A percentile compares a stretch with the other conserved stretches of the same genome.
Conservation (phyloP, 2,113 vertebrate genomes). For the Chiloscyllium plagiosum region DNA sequence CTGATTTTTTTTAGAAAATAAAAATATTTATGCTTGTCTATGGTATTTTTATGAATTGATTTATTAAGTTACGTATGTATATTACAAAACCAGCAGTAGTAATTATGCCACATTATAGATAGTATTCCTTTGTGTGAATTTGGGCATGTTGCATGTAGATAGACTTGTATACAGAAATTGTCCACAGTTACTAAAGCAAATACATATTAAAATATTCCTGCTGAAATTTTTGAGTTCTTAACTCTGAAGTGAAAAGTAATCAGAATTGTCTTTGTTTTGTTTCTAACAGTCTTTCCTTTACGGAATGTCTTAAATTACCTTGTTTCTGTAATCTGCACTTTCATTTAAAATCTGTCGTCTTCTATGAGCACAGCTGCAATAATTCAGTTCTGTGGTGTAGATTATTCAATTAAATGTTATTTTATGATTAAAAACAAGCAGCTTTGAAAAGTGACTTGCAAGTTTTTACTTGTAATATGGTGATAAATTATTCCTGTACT, state of each 20-base stretch:
- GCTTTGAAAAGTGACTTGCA: not conserved
- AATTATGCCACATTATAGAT: not conserved
- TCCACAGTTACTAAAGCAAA: not conserved
- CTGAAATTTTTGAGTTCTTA: not conserved
- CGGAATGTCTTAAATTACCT: not conserved
- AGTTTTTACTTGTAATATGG: not conserved
- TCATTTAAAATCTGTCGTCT: not conserved
- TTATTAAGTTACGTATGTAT: not conserved
- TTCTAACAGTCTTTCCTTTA: not conserved
- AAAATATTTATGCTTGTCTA: not conserved
- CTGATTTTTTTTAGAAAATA: not conserved
- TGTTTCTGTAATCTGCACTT: not conserved
- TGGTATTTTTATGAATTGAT: not conserved
- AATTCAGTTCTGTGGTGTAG: not conserved
- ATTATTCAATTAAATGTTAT: not conserved
- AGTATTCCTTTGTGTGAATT: not conserved
- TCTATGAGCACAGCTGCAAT: not conserved
- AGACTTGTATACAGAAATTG: not conserved
- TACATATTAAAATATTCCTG: not conserved
- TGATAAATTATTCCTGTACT: not conserved
- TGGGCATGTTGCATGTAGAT: not conserved
- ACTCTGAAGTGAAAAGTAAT: not conserved
- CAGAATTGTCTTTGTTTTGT: not conserved
- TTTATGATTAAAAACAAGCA: not conserved
- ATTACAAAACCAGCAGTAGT: not conserved